These are phyloP conservation scores for Agrypnia vestita DNA, from an alignment of 1,140 invertebrate genomes.

Conservation along the genomic window DNA sequence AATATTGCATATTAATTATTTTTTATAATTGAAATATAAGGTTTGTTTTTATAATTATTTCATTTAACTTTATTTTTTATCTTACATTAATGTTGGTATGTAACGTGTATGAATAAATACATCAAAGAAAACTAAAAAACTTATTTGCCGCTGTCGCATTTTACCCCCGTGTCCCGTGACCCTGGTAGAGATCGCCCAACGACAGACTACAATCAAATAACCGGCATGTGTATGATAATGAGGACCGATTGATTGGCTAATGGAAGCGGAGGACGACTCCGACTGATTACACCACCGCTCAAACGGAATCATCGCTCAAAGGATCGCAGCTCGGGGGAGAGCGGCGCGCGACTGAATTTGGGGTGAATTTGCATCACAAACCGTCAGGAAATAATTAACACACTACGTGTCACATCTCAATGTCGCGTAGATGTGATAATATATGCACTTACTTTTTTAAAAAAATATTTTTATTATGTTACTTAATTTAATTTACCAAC, in stretches of 20 bases:
- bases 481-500: no score
- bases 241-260: slow-evolving; percentile 48
- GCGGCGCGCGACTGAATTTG: background rate
- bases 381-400: slow-evolving; percentile 28
- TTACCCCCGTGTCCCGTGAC: background rate
- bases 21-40: no score
- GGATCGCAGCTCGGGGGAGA: background rate
- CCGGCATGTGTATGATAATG: slow-evolving; percentile 50
- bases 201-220: background rate
- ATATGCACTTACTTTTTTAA: no score
- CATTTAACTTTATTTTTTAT: no score
- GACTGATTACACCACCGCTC: slow-evolving; percentile 34
- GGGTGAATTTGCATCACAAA: slow-evolving; percentile 32
- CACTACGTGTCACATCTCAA: background rate
- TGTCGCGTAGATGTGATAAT: background rate
- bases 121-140: no score
- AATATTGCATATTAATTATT: no score
- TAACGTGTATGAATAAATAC: no score
- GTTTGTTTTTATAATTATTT: no score
- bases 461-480: no score
- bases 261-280: slow-evolving; percentile 30
- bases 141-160: background rate
- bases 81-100: no score
- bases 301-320: slow-evolving; percentile 43
- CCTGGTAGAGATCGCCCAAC: background rate